Conservation (phyloP, 2,113 vertebrate genomes). For the Amazona vittata region DNA sequence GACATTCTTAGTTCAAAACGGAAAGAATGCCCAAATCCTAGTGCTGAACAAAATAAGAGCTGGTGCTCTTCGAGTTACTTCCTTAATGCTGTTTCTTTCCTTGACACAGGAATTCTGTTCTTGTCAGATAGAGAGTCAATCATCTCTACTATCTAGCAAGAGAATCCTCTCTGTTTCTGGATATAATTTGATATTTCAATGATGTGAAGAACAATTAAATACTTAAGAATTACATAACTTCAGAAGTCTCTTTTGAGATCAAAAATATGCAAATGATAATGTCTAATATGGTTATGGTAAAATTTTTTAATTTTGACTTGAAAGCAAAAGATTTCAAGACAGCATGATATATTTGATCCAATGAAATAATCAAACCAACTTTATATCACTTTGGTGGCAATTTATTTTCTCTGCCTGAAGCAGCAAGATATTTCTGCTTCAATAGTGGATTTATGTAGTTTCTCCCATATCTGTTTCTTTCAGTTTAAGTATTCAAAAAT, state of each 20-base stretch:
- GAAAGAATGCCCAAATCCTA: background rate
- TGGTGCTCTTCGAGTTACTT: background rate
- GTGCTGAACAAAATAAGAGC: background rate
- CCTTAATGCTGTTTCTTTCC: background rate
- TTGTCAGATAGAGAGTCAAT: conserved; percentile 57
- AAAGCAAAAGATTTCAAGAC: conserved; percentile 75
- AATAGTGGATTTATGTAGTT: conserved; percentile 74
- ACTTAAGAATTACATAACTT: conserved; percentile 71
- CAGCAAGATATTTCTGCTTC: conserved; percentile 71
- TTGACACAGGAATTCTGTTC: conserved; percentile 18
- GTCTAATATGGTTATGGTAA: conserved; percentile 74
- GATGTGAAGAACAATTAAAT: conserved; percentile 74
- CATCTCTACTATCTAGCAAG: conserved; percentile 41
- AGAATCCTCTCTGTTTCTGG: conserved; percentile 45
- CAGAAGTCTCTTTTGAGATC: conserved; percentile 69
- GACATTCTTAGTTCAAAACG: background rate
- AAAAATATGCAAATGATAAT: conserved; percentile 78
- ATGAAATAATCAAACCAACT: conserved; percentile 78
- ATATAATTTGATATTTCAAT: conserved; percentile 66
- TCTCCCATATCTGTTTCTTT: conserved; percentile 71
- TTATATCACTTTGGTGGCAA: conserved; percentile 71
- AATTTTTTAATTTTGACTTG: conserved; percentile 78
- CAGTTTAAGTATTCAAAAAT: conserved; percentile 64
- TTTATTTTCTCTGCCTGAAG: conserved; percentile 78
- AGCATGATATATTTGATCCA: conserved; percentile 74